Evolutionary conservation across 2,797 vertebrate genomes (phyloP).

Genomic region (Crocodylus rhombifer): DNA sequence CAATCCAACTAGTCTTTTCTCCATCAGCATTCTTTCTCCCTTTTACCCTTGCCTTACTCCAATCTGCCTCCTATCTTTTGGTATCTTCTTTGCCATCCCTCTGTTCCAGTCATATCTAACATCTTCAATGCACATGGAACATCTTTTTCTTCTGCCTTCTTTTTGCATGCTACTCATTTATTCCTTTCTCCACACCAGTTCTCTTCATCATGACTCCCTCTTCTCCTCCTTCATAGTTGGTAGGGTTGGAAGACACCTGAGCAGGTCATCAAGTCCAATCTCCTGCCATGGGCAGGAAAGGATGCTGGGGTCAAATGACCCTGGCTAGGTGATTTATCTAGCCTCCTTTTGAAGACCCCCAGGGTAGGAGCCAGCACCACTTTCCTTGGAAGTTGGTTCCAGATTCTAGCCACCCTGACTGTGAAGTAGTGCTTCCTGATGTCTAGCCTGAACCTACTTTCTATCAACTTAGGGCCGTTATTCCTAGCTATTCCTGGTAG

Average conservation of each 20-base stretch:
- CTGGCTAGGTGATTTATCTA: too few relatives aligned
- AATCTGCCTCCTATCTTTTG: fast-evolving
- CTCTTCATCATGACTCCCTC: fast-evolving
- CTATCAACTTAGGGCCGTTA: too few relatives aligned
- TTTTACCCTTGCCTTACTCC: neutral
- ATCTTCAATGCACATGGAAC: fast-evolving
- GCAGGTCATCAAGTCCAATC: too few relatives aligned
- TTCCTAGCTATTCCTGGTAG: too few relatives aligned
- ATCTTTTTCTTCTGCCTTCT: neutral
- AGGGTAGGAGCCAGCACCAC: too few relatives aligned
- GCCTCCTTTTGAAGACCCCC: too few relatives aligned
- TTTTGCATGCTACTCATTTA: neutral
- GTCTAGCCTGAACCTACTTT: too few relatives aligned
- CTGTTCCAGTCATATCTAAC: neutral
- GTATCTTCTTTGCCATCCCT: neutral
- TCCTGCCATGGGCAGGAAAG: neutral
- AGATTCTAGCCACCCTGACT: too few relatives aligned
- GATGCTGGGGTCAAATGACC: neutral
- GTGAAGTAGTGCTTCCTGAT: too few relatives aligned
- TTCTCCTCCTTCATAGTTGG: fast-evolving
- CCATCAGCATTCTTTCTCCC: neutral
- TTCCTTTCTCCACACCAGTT: neutral
- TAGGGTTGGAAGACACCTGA: fast-evolving
- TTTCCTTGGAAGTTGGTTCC: too few relatives aligned
- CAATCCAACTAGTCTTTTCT: neutral